A percentile compares a stretch with the other conserved stretches of the same genome.
Conservation (phyloP, 2,888 invertebrate species). For the Heterodera filipjevi region DNA sequence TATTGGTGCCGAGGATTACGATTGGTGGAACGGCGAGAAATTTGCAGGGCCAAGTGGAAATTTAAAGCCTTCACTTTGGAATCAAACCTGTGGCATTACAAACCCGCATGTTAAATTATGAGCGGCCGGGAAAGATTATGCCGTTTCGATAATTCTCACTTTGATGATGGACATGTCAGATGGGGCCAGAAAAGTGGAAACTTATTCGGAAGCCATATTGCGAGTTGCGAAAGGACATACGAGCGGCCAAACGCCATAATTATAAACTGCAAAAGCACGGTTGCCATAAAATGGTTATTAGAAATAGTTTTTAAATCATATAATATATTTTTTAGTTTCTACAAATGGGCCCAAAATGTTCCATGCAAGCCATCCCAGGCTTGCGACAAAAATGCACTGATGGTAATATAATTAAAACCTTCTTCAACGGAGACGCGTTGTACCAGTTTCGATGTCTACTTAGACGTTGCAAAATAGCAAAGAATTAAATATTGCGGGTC, state of each 20-base stretch:
- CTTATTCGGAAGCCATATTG: constrained; percentile 13
- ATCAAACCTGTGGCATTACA: constrained; percentile 1
- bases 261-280: background rate
- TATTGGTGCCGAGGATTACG: background rate
- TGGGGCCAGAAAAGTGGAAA: constrained; percentile 1
- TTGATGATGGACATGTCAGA: background rate
- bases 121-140: constrained; percentile 4
- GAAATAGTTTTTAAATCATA: too few species aligned
- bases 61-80: constrained; percentile 13
- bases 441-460: background rate
- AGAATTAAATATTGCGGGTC: constrained; percentile 21
- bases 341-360: background rate
- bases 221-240: constrained; percentile 13
- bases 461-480: background rate
- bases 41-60: background rate
- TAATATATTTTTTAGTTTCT: background rate
- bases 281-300: constrained; percentile 19
- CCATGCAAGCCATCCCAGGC: background rate
- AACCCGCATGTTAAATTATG: background rate
- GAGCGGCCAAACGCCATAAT: background rate
- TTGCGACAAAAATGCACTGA: background rate
- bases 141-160: background rate
- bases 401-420: background rate
- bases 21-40: constrained; percentile 8
- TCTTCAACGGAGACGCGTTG: background rate